Evolutionary conservation across 2,113 vertebrate species (phyloP), one percentile per base, ranked within the genome.

Genomic region (Periophthalmodon schlosseri): DNA sequence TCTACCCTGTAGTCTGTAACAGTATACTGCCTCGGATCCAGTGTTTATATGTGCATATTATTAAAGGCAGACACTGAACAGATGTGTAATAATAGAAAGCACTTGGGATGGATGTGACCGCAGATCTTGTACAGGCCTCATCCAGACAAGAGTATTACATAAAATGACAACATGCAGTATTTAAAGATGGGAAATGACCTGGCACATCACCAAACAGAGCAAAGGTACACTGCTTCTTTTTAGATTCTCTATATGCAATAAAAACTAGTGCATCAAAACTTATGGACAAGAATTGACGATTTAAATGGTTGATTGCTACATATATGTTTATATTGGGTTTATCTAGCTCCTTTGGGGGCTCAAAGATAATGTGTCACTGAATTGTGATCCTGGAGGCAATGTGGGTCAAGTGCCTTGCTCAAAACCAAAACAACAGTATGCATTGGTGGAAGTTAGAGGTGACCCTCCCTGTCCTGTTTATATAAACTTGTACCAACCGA

Each of bases 61-160:
- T 39, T 39, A 65, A 65, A 65, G 34, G 34, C 20, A 36, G 63
- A 65, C 63, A 65, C 34, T 44, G 63, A 44, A 49, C 66, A 68
- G 46, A 68, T 47, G 66, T 68, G n/a, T 47, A 47, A 68, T 49
- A 68, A 47, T 24, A 68, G 66, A 47, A 44, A 68, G 39, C 63
- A 68, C 66, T 24, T 49, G 20, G 21, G 39, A 49, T 68, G 44
- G 66, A 49, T 49, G 36, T 24, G 66, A 67, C 36, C 39, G 4
- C 34, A 21, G 65, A 46, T 44, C 44, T 24, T 47, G 44, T 23
- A 15, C 66, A 68, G 46, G 44, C 44, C 39, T 46, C 36, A 68
- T 13, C 3, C 6, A 68, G 66, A 68, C 66, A 68, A 49, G 66
- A 49, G 66, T 46, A 47, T 66, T 66, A 66, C 44, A 66, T 21